Conservation (phyloP, 2,888 invertebrate species). For the Caenorhabditis zanzibari region DNA sequence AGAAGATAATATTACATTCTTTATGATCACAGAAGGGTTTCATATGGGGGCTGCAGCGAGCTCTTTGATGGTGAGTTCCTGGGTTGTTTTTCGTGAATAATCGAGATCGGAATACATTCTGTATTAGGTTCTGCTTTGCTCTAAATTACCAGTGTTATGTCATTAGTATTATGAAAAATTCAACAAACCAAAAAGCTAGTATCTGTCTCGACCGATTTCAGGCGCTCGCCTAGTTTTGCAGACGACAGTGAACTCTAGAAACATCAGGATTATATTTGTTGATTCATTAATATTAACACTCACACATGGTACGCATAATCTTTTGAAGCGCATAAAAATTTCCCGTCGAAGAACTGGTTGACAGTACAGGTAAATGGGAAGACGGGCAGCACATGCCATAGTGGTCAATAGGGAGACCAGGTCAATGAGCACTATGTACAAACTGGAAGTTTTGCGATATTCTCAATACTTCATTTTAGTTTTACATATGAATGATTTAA, state of each 20-base stretch:
- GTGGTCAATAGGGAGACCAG: constrained; percentile 79
- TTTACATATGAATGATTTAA: too few species aligned
- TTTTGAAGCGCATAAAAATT: constrained; percentile 64
- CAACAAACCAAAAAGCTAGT: constrained; percentile 53
- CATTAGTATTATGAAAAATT: background rate
- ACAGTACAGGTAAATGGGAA: constrained; percentile 80
- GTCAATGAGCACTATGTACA: constrained; percentile 81
- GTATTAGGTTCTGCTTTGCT: constrained; percentile 35
- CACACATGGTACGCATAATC: constrained; percentile 51
- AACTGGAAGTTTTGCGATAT: constrained; percentile 58
- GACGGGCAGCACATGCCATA: constrained; percentile 80
- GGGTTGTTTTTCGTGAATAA: constrained; percentile 28
- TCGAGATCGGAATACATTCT: constrained; percentile 30
- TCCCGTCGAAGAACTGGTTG: constrained; percentile 74
- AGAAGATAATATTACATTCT: background rate
- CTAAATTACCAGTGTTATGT: background rate
- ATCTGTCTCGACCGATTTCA: constrained; percentile 64
- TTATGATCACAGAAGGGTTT: constrained; percentile 54
- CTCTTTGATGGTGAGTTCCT: constrained; percentile 28
- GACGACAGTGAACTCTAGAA: constrained; percentile 49
- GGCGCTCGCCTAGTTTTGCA: constrained; percentile 58
- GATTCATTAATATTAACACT: background rate
- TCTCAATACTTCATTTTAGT: too few species aligned
- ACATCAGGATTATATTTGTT: constrained; percentile 23
- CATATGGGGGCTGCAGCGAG: constrained; percentile 43